Evolutionary conservation across 2,797 vertebrate species (phyloP).

Genomic region (Thripadectes ignobilis): DNA sequence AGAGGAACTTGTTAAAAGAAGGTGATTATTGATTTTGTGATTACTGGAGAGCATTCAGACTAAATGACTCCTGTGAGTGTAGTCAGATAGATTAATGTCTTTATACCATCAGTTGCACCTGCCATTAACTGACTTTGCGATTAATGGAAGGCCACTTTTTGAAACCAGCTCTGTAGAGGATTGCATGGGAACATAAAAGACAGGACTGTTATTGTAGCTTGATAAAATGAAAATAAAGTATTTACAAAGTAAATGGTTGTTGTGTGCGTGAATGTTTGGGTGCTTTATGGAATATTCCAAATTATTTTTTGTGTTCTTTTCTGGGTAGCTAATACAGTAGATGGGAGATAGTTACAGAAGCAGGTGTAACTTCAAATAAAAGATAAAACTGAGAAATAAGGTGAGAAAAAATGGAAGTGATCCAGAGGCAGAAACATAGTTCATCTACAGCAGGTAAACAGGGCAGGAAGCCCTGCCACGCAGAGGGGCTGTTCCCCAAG

Average conservation of each 20-base stretch:
- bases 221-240: background rate
- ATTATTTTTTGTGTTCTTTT: background rate
- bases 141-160: background rate
- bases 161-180: background rate
- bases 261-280: background rate
- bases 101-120: background rate
- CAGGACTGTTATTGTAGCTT: background rate
- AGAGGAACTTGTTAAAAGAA: conserved; percentile 27
- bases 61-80: conserved; percentile 36
- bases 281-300: background rate
- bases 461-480: background rate
- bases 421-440: background rate
- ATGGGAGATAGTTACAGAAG: background rate
- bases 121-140: background rate
- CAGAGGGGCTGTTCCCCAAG: background rate
- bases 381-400: background rate
- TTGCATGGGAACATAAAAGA: background rate
- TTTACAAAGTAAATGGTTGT: background rate
- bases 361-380: background rate
- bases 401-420: background rate
- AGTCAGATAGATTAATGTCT: conserved; percentile 35
- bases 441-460: background rate
- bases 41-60: conserved; percentile 22
- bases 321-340: background rate
- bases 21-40: conserved; percentile 61